Conservation (phyloP, 2,113 vertebrate genomes). For the Orientallactaga bullata region DNA sequence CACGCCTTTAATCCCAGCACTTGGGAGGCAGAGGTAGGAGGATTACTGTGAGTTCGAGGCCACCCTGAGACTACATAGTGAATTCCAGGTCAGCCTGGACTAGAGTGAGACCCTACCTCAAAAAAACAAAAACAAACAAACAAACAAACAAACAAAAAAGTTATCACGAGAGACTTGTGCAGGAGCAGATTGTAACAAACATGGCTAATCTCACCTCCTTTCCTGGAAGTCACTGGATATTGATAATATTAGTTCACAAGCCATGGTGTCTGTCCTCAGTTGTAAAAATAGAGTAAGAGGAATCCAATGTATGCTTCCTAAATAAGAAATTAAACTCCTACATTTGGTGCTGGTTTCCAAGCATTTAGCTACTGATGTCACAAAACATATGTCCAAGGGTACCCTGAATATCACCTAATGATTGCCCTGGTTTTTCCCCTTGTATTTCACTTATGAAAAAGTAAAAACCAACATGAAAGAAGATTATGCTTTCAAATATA, state of each 20-base stretch:
- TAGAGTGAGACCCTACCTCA: no score
- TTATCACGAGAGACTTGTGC: not conserved
- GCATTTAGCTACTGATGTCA: not conserved
- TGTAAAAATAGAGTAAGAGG: not conserved
- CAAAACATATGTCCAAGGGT: not conserved
- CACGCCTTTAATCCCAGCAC: no score
- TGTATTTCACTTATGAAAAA: not conserved
- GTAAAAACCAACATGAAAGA: not conserved
- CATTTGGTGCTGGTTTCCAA: not conserved
- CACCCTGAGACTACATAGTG: no score
- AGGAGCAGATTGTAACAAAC: not conserved
- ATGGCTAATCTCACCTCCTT: not conserved
- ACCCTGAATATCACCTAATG: not conserved
- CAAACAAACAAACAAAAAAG: no score
- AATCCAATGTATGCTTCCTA: not conserved
- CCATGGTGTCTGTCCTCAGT: no score
- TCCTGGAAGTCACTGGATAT: not conserved
- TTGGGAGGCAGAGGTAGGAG: no score
- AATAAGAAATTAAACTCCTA: not conserved
- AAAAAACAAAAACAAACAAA: no score
- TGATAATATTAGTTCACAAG: no score
- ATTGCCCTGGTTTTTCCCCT: not conserved
- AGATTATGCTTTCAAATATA: not conserved
- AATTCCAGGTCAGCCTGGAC: no score
- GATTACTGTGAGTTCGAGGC: no score